Base-by-base conservation (phyloP, 2,888 invertebrate genomes). In the Meiosimyza platycephala region DNA sequence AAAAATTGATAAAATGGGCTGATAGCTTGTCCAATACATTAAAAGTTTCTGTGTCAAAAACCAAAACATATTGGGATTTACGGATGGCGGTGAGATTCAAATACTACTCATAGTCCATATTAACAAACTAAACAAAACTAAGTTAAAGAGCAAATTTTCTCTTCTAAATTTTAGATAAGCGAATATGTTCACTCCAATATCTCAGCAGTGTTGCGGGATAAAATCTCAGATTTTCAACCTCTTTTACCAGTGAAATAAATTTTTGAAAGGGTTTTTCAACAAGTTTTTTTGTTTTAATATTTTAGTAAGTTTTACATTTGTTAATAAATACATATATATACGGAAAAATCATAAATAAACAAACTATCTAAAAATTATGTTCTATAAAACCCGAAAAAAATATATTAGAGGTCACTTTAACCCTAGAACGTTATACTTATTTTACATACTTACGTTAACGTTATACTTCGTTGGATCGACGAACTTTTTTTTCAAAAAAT, bases 121-220 rank as follows among this genome's bases (percentile, higher is more conserved):
- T 22, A 55, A 11, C 40, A 55, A 15, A n/a, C 7, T 12, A 60
- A 28, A 15, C 12, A 52, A 12, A 7, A 33, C 6, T 51, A 7
- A 22, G 28, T 18, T 65, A 33, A 52, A 6, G 7, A 13, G 6
- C 28, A 15, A 60, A 18, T 48, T 52, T 62, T 50, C 16, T 59
- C 59, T 68, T 7, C 50, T 6, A 63, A 65, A 51, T 77, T 76
- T 2, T 72, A 79, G 79, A 79, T 79, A n/a, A 77, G 70, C 1
- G 79, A 79, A 73, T 78, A 78, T 59, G 68, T 79, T n/a, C 76
- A 78, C 60, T 71, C 76, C 33, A 78, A 77, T 63, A 75, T 79
- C 57, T 74, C 74, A 16, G 73, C 74, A 18, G 74, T 78, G 13
- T 74, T 79, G 18, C 76, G 78, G 51, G 78, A 79, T 15, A 77